phyloP scores from a whole-genome alignment of 2,113 vertebrate species.

The Mesitornis unicolor region DNA sequence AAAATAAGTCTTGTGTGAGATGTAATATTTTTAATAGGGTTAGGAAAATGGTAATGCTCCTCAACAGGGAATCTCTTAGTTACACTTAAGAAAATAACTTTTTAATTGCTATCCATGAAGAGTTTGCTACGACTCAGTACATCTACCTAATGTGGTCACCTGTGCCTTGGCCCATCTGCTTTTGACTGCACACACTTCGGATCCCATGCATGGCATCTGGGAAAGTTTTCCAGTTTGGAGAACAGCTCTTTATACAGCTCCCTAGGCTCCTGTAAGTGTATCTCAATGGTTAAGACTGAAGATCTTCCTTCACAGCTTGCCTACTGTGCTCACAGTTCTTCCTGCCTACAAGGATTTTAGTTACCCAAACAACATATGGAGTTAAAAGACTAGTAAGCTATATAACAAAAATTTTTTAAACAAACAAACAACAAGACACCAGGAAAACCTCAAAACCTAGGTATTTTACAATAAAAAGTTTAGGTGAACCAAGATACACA shows the following conservation, averaged over 20 bases:
- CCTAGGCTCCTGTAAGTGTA: rapidly evolving
- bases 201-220: too few relatives aligned
- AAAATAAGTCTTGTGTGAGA: not conserved
- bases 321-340: not conserved
- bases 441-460: not conserved
- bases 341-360: not conserved
- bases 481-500: not conserved
- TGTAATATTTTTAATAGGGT: not conserved
- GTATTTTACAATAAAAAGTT: not conserved
- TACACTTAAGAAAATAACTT: not conserved
- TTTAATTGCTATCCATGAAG: not conserved
- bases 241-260: not conserved
- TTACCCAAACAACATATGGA: not conserved
- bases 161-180: not conserved
- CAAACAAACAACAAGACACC: not conserved
- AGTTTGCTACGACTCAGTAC: not conserved
- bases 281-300: not conserved
- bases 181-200: not conserved
- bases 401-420: not conserved
- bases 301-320: not conserved
- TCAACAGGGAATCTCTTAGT: not conserved
- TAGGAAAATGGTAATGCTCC: not conserved
- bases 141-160: not conserved
- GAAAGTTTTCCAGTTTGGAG: not conserved
- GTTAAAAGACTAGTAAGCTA: not conserved